Conservation (phyloP, 2,797 vertebrate genomes). For the Eleutherodactylus coqui region DNA sequence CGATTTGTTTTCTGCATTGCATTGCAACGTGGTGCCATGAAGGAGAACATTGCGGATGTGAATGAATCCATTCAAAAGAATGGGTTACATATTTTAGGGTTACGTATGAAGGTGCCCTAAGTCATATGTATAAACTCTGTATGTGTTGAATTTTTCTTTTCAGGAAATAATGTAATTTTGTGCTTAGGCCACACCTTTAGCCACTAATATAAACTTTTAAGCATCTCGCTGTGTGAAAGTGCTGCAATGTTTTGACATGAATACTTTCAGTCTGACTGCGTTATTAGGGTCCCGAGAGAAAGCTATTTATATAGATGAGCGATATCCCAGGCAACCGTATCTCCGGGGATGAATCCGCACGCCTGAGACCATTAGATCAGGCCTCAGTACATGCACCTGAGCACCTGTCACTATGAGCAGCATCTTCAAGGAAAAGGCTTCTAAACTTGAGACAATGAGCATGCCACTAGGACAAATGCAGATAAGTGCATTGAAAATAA, state of each 20-base stretch:
- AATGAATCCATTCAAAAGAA: no score
- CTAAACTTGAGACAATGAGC: background rate
- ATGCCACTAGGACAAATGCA: background rate
- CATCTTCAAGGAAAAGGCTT: background rate
- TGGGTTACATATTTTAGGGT: no score
- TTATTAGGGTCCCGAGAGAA: slow-evolving; percentile 44
- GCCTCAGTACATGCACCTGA: background rate
- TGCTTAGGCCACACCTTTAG: no score
- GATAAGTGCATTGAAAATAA: background rate
- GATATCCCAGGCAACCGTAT: slow-evolving; percentile 40
- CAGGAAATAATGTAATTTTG: no score
- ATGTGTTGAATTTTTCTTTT: no score
- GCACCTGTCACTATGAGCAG: background rate
- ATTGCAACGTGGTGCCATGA: no score
- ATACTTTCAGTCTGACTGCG: background rate
- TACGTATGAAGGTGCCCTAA: no score
- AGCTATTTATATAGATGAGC: slow-evolving; percentile 15
- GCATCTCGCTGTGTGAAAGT: background rate
- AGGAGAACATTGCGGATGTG: no score
- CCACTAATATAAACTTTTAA: no score
- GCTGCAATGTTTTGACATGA: slow-evolving; percentile 39
- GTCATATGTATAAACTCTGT: no score
- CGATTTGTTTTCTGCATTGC: no score
- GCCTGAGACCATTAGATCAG: background rate
- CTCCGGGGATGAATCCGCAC: slow-evolving; percentile 6